phyloP scores from a whole-genome alignment of 2,888 invertebrate genomes.

The Lasioglossum figueresi region DNA sequence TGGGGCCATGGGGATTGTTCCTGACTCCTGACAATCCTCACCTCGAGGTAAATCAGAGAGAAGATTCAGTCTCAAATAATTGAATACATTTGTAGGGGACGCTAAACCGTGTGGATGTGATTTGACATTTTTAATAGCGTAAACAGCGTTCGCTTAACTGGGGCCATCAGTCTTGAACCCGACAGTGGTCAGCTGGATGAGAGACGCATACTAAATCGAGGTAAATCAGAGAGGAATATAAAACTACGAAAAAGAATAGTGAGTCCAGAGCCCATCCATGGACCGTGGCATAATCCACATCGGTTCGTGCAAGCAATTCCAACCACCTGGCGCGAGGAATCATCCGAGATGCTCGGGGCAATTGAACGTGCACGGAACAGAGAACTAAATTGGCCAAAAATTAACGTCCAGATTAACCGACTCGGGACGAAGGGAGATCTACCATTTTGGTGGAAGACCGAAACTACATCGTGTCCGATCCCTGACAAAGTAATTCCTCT shows the following conservation, averaged over 20 bases:
- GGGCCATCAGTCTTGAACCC: neutral
- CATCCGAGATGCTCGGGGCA: constrained; percentile 28
- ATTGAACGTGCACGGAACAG: neutral
- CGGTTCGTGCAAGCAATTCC: constrained; percentile 35
- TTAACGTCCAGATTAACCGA: neutral
- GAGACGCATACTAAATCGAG: neutral
- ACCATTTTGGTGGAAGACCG: neutral
- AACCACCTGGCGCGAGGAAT: constrained; percentile 40
- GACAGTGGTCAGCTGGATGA: neutral
- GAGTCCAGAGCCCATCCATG: neutral
- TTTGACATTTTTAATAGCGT: neutral
- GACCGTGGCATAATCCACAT: neutral
- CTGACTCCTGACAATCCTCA: neutral
- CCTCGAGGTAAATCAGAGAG: neutral
- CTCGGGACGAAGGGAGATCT: neutral
- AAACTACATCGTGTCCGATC: neutral
- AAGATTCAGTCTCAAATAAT: neutral
- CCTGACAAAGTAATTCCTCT: neutral
- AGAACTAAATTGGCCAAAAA: neutral
- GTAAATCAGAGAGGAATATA: constrained; percentile 4
- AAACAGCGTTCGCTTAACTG: neutral
- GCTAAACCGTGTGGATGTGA: neutral
- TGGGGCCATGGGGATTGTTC: neutral
- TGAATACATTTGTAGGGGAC: neutral
- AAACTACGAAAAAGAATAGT: neutral